Conservation (phyloP, 2,888 invertebrate genomes). For the Lomographa bimaculata region DNA sequence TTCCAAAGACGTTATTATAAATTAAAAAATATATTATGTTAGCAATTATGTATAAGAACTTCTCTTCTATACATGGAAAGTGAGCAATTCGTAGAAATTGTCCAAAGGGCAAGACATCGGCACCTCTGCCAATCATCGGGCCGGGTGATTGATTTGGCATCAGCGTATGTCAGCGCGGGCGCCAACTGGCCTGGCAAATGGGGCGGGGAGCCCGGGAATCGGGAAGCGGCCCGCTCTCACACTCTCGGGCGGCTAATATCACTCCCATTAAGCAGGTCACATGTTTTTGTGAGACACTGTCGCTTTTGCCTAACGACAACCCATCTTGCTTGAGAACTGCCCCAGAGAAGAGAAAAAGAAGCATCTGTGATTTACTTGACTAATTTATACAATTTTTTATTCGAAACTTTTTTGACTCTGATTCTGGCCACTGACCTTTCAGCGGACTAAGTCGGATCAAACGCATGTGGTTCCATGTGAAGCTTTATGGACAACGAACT, state of each 20-base stretch:
- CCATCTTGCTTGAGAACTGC: conserved; percentile 1
- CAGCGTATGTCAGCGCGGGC: conserved; percentile 42
- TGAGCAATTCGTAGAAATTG: conserved; percentile 7
- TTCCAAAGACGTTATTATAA: too few species aligned
- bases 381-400: conserved; percentile 10
- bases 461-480: too few species aligned
- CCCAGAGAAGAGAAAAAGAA: conserved; percentile 1
- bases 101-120: conserved; percentile 22
- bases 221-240: conserved; percentile 43
- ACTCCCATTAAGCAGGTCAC: conserved; percentile 24
- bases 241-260: conserved; percentile 25
- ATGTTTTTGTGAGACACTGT: conserved; percentile 17
- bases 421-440: conserved; percentile 12
- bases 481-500: conserved; percentile 4
- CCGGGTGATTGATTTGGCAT: conserved; percentile 41
- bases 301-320: not conserved
- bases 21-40: too few species aligned
- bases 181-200: conserved; percentile 47
- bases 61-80: conserved; percentile 21
- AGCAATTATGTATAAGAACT: too few species aligned
- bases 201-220: conserved; percentile 45
- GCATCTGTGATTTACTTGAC: conserved; percentile 7
- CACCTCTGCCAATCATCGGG: conserved; percentile 41
- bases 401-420: conserved; percentile 1
- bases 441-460: too few species aligned